Evolutionary conservation across 1,140 invertebrate species (phyloP), one percentile per base, ranked within the genome.

Genomic region (Sycophila sp.): DNA sequence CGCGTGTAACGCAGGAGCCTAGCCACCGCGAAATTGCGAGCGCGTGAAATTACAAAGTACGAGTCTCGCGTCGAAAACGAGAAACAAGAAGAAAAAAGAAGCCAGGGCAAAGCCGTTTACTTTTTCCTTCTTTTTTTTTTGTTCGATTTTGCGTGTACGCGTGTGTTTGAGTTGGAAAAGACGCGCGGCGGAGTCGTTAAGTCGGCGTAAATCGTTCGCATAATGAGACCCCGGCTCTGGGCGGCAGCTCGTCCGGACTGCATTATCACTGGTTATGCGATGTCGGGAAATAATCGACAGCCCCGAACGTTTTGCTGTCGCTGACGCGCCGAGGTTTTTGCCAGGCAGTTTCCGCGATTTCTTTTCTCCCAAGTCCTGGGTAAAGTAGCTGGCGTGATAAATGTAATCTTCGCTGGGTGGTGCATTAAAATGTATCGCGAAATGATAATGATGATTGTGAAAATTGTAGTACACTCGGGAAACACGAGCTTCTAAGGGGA

Each of bases 11-110:
- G 40, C 19, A 42, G 13, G n/a, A 15, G 1, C 38, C 3, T 40
- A 58, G n/a, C 58, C 59, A 49, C 28, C 58, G 70, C 58, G 38
- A 70, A 56, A 42, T 58, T 49, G 51, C 64, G 64, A 56, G 64
- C 34, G 28, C 26, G 65, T 17, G 22, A 68, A 68, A 68, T 68
- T 68, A 51, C 64, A 42, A 56, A 66, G 51, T 66, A 40, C 19
- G 34, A 15, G 47, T 11, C n/a, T n/a, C n/a, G 8, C 24, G 47
- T 49, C 5, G 19, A 11, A 24, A 24, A 11, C 1, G 51, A n/a
- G 13, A 2, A 5, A 11, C 30, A 22, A 38, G 19, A 4, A n/a
- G 30, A 22, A 19, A 58, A 11, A 22, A 24, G 13, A n/a, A 4
- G 7, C 22, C 13, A n/a, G n/a, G n/a, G n/a, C n/a, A n/a, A n/a